Evolutionary conservation across 2,888 invertebrate genomes (phyloP), one percentile per base, ranked within the genome.

Genomic region (Luperina nickerlii): DNA sequence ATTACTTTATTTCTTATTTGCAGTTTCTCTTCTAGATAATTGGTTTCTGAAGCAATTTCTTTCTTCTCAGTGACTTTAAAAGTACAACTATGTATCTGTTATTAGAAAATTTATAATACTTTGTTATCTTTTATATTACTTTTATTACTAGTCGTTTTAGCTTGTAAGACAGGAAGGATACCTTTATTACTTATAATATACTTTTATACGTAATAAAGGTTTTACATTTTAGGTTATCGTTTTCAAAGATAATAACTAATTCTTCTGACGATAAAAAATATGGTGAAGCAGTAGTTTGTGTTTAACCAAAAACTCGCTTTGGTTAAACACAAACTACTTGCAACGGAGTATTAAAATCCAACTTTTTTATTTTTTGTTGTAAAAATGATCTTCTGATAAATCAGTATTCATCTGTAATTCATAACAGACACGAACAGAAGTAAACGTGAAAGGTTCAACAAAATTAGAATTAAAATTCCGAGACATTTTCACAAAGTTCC

Each of bases 1-100:
- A 79, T 86, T 86, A 66, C 51, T 86, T 82, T 83, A 75, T 72
- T 84, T 86, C 84, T 83, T 84, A 82, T 86, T 86, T 84, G 74
- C 78, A 82, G 74, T 78, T 72, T 70, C 63, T 86, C 69, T 67
- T 78, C 73, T 42, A 54, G n/a, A 75, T 86, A 84, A 84, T 86
- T 85, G 76, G 77, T 87, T 84, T 81, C 63, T 84, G 45, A 70
- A 84, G 60, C 77, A 74, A 74, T 87, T 84, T 74, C 71, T 76
- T 71, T 62, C 74, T 6, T 71, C 80, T 71, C 74, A 71, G 38
- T 72, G 65, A 70, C 84, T 84, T 86, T 66, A 79, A 83, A 86
- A 84, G 75, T 27, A 75, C 72, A 78, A 86, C 82, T 68, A 82
- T 84, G 84, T 84, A 75, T 72, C 38, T 13, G 69, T 78, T 73